Evolutionary conservation across 2,888 invertebrate genomes (phyloP), one percentile per base, ranked within the genome.

Genomic region (Hyposoter dolosus): DNA sequence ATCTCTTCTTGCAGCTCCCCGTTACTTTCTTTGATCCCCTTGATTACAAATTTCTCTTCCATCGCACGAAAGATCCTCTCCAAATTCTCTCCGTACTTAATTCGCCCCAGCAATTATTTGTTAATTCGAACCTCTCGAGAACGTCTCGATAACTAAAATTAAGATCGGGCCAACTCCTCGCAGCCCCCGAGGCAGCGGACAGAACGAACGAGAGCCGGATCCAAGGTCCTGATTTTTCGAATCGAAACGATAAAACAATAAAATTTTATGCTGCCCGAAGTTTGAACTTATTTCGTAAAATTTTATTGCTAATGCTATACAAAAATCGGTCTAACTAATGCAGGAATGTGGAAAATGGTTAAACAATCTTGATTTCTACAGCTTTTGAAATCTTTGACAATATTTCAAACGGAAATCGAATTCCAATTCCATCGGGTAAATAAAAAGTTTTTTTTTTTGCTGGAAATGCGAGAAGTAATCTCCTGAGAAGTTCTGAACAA

Each of bases 261-360:
- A 60, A 60, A 60, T 60, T 28, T 60, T 15, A 60, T 12, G 15
- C 28, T 60, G 5, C 7, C 28, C 15, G 28, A 60, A 60, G 60
- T 60, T 60, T 60, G 5, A 15, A 28, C 23, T 28, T 28, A 5
- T 60, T 28, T 60, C 28, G 6, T 60, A 4, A 60, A 60, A 15
- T 60, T 60, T 60, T 60, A 60, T 60, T 60, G 28, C 7, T 28
- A 60, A 60, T 60, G 9, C 60, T 60, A n/a, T n/a, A 15, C 60
- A 28, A 10, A 60, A 15, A 60, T 15, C 15, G 60, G 1, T 15
- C 0, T 60, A 28, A 60, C 15, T 28, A 28, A 28, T 60, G 28
- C 28, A 15, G 28, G 15, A 15, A 60, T 15, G 60, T 28, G 15
- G 15, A 28, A 23, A 23, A 23, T 5, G 15, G 0, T 28, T 60